Evolutionary conservation across 2,888 invertebrate genomes (phyloP), one percentile per base, ranked within the genome.

Genomic region (Labia minor): DNA sequence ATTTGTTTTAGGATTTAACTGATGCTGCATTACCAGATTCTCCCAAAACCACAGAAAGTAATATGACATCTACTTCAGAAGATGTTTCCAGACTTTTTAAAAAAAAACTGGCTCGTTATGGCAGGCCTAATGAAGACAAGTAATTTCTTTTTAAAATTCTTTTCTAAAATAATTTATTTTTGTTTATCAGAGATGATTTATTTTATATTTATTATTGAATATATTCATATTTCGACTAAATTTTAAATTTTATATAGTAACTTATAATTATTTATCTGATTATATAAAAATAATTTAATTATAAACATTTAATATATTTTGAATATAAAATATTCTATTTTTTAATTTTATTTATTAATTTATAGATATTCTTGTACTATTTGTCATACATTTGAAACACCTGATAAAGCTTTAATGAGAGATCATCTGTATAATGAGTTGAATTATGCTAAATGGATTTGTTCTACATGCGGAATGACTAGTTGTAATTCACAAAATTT

Each of bases 341-440:
- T n/a, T n/a, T n/a, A n/a, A n/a, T n/a, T n/a, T n/a, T n/a, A n/a
- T n/a, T n/a, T n/a, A n/a, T n/a, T n/a, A n/a, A n/a, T 49, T 49
- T 49, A 8, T 14, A 49, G 49, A 49, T 86, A 80, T 72, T 80
- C 79, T 66, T 89, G 89, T 73, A 82, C 86, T 0, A 75, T 85
- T 65, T 89, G 89, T 71, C 78, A 78, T 19, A 77, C 79, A 19
- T 84, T 84, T 70, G 80, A 79, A 49, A 83, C 85, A 0, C 83
- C 81, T 65, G 80, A 79, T 20, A 79, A 80, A 19, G 80, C 81
- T 3, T 82, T 83, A n/a, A 84, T 89, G 79, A 81, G 82, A 66
- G 82, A 82, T 37, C 89, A 89, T 77, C 76, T 89, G 65, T 87
- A 81, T 72, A 83, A 85, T 72, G 88, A 89, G 72, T 77, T 87